Percentiles rank a stretch among this genome's conserved stretches.
Evolutionary conservation across 1,140 invertebrate species (phyloP).

Genomic region (Magallana ariakensis): DNA sequence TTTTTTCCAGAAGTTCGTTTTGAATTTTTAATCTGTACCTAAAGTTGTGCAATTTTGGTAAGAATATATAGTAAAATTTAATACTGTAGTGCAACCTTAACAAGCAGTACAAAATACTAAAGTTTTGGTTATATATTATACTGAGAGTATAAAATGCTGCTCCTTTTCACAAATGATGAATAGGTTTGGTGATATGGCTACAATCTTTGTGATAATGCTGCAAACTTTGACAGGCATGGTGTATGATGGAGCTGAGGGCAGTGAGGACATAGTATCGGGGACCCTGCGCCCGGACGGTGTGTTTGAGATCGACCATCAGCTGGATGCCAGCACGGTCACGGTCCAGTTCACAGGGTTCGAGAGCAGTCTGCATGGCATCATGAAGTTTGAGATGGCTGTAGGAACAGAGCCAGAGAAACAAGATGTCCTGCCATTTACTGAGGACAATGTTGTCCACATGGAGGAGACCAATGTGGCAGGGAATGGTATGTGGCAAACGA

Average conservation of each 20-base stretch:
- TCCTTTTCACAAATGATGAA: background rate
- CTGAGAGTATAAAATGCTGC: background rate
- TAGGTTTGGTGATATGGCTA: no score
- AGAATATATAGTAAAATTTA: no score
- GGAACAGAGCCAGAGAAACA: slow-evolving; percentile 65
- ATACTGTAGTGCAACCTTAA: no score
- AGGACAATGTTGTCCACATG: slow-evolving; percentile 57
- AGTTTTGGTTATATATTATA: no score
- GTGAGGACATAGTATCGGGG: slow-evolving; percentile 6
- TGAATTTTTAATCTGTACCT: no score
- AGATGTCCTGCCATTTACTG: slow-evolving; percentile 64
- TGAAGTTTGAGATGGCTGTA: slow-evolving; percentile 66
- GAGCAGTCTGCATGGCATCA: slow-evolving; percentile 64
- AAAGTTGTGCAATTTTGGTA: no score
- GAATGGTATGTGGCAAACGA: slow-evolving; percentile 52
- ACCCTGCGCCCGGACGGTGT: background rate
- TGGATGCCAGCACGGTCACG: slow-evolving; percentile 60
- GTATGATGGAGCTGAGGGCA: slow-evolving; percentile 29
- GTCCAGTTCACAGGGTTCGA: slow-evolving; percentile 66
- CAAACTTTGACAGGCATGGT: background rate
- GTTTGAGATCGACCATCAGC: slow-evolving; percentile 63
- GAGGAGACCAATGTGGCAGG: slow-evolving; percentile 60
- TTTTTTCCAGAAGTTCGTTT: no score
- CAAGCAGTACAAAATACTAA: no score
- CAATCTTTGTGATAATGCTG: background rate